A percentile compares a stretch with the other conserved stretches of the same genome.
These are phyloP conservation scores for Orchestes rusci DNA, from an alignment of 2,888 invertebrate genomes.

Conservation along the genomic window DNA sequence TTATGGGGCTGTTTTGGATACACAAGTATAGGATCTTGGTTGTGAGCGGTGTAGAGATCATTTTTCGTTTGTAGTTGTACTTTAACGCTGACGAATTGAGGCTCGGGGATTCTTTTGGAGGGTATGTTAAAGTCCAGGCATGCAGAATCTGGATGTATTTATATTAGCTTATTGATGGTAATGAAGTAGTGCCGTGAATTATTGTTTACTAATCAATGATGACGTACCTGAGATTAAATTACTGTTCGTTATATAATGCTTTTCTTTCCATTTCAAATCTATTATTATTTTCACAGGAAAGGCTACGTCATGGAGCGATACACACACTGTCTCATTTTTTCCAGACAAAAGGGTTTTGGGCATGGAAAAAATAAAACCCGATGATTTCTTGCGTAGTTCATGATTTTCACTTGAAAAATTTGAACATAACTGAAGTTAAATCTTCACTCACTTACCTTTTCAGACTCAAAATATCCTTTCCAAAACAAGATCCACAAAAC, in stretches of 20 bases:
- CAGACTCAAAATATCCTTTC: no score
- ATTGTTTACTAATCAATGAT: no score
- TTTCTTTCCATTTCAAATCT: conserved; percentile 38
- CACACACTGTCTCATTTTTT: conserved; percentile 39
- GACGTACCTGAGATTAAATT: conserved; percentile 37
- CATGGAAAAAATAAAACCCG: conserved; percentile 38
- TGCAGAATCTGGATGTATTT: conserved; percentile 34
- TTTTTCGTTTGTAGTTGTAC: conserved; percentile 34
- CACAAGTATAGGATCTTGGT: conserved; percentile 37
- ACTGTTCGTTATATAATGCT: conserved; percentile 33
- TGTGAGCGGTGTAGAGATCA: conserved; percentile 34
- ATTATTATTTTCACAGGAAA: conserved; percentile 34
- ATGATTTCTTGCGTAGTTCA: not conserved
- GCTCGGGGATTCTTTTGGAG: conserved; percentile 28
- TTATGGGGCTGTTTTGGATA: conserved; percentile 42
- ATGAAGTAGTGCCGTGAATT: no score
- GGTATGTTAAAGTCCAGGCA: conserved; percentile 39
- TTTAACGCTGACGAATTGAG: conserved; percentile 35
- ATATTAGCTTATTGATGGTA: no score
- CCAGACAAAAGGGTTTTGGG: conserved; percentile 38
- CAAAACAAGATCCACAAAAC: no score
- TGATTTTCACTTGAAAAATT: conserved; percentile 8
- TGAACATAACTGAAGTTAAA: no score
- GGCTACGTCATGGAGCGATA: conserved; percentile 34
- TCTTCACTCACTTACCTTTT: no score